These are phyloP conservation scores for Seira musarum DNA, from an alignment of 2,888 invertebrate species.

Conservation along the genomic window DNA sequence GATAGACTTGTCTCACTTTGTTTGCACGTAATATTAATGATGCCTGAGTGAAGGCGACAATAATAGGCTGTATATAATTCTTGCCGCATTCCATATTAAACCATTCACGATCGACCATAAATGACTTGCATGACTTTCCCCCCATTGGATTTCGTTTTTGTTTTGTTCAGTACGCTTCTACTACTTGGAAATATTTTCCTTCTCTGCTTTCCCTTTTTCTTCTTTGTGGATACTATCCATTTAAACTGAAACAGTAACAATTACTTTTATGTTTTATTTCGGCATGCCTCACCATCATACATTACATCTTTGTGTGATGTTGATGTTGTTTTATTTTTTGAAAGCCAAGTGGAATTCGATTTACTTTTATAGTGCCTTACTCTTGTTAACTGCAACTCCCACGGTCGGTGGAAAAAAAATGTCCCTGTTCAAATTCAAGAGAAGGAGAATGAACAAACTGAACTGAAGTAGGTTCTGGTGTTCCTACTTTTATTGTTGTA, in stretches of 20 bases:
- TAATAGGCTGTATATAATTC: neutral
- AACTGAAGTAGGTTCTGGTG: neutral
- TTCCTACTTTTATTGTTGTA: neutral
- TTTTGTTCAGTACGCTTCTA: too few species aligned
- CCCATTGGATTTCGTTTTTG: too few species aligned
- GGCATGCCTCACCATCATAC: too few species aligned
- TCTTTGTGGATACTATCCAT: too few species aligned
- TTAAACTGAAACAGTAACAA: too few species aligned
- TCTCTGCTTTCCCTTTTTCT: too few species aligned
- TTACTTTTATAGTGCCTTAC: neutral
- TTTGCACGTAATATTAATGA: neutral
- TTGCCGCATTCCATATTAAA: neutral
- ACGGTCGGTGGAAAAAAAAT: neutral
- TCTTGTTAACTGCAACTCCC: too few species aligned
- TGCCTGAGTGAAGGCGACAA: neutral
- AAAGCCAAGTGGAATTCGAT: slow-evolving; percentile 33
- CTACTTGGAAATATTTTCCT: neutral
- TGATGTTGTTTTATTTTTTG: too few species aligned
- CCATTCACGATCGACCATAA: neutral
- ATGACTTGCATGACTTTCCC: neutral
- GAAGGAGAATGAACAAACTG: neutral
- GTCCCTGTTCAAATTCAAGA: neutral
- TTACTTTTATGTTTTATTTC: too few species aligned
- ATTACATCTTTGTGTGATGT: too few species aligned
- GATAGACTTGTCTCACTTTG: slow-evolving; percentile 7